Percentiles rank a stretch among this genome's conserved stretches.
Conservation (phyloP, 2,797 vertebrate species). For the Xyrichtys novacula region DNA sequence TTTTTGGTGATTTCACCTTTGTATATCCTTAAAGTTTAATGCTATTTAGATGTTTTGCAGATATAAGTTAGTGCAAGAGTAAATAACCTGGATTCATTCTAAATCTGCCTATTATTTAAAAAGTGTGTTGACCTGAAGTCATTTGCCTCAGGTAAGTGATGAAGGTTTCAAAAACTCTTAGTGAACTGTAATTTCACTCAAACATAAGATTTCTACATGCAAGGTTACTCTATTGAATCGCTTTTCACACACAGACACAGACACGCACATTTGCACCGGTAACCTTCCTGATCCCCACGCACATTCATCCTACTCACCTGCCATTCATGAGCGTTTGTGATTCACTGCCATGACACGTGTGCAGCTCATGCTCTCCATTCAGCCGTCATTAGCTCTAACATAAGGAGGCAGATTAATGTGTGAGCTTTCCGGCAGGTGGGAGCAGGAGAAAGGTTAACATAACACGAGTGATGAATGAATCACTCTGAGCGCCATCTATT, state of each 20-base stretch:
- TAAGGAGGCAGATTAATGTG: conserved; percentile 60
- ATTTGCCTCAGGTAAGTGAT: no score
- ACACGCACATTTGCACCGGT: background rate
- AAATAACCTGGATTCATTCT: no score
- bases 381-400: conserved; percentile 51
- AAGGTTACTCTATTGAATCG: background rate
- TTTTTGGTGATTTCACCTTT: no score
- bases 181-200: background rate
- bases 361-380: conserved; percentile 45
- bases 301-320: background rate
- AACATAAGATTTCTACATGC: background rate
- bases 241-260: background rate
- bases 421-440: conserved; percentile 59
- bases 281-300: background rate
- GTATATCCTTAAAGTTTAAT: no score
- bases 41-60: no score
- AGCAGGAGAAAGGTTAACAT: conserved; percentile 67
- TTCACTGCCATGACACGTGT: conserved; percentile 12
- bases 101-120: no score
- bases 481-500: conserved; percentile 43
- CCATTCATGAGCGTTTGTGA: conserved; percentile 7
- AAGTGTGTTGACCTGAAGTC: no score
- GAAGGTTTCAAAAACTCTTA: no score
- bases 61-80: no score
- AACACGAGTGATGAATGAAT: conserved; percentile 64